Evolutionary conservation across 2,888 invertebrate genomes (phyloP), one percentile per base, ranked within the genome.

Genomic region (Hesperia comma): DNA sequence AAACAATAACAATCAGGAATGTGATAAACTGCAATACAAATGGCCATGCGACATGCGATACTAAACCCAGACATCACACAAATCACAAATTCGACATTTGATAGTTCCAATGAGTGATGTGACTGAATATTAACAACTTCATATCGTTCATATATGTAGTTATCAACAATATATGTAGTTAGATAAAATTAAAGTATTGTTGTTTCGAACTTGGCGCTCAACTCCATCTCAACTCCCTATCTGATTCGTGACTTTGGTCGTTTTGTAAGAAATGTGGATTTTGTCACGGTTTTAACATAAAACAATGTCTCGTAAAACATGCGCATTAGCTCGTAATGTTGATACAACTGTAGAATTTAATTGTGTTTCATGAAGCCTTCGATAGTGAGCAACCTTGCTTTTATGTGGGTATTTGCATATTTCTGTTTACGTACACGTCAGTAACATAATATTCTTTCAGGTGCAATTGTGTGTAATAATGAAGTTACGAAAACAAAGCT

Each of bases 391-490:
- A 63, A 55, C 62, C 62, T 63, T 63, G 55, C 32, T 49, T 14
- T 51, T 51, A 63, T 63, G 62, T 43, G 62, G 62, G 62, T 63
- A 63, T 63, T 63, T 33, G 54, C 55, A 68, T 64, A 67, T 69
- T 26, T 61, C 33, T 63, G 19, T 55, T 46, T 62, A 62, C 43
- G 55, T 61, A 43, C 53, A 60, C 51, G 19, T 55, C 46, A 68
- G 19, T 41, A 21, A 32, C 17, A 14, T 12, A 37, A 55, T 66
- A 66, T 61, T n/a, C 15, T 21, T 19, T 40, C 37, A 10, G 46
- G 33, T 41, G 19, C 19, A 61, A 37, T 46, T 17, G 7, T 7
- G 5, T 17, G 12, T 7, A 46, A 46, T 4, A 41, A n/a, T n/a
- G 41, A 41, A 26, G 3, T 5, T 26, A 26, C 3, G 26, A 26